Evolutionary conservation across 2,797 vertebrate genomes (phyloP).

Genomic region (Hippoglossus hippoglossus): DNA sequence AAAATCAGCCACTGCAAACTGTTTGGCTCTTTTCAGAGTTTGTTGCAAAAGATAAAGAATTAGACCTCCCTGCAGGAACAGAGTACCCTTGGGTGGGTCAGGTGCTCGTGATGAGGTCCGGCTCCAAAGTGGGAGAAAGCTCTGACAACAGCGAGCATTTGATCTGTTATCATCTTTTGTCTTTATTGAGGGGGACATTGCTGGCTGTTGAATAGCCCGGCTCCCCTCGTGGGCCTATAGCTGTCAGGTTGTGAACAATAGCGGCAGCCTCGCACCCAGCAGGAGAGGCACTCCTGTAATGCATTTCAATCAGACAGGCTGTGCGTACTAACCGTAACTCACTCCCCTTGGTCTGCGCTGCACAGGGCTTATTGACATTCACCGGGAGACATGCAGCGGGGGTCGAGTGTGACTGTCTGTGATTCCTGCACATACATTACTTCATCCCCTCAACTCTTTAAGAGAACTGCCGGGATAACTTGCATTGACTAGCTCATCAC

Average conservation of each 20-base stretch:
- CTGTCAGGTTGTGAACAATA: conserved; percentile 76
- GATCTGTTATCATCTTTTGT: conserved; percentile 72
- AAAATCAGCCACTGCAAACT: conserved; percentile 52
- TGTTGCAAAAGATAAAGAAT: conserved; percentile 24
- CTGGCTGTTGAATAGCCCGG: conserved; percentile 53
- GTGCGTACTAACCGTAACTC: conserved; percentile 74
- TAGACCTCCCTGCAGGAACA: conserved; percentile 26
- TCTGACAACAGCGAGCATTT: conserved; percentile 56
- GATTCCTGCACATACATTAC: conserved; percentile 72
- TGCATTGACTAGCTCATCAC: conserved; percentile 72
- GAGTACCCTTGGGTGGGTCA: conserved; percentile 52
- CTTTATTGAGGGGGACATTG: conserved; percentile 58
- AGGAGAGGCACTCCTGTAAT: conserved; percentile 74
- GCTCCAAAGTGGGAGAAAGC: conserved; percentile 49
- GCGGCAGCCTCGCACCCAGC: conserved; percentile 67
- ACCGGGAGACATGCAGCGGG: conserved; percentile 47
- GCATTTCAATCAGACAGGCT: conserved; percentile 77
- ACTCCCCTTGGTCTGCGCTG: conserved; percentile 53
- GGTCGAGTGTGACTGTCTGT: conserved; percentile 59
- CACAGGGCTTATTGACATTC: conserved; percentile 67
- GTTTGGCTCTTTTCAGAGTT: conserved; percentile 56
- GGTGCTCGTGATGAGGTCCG: conserved; percentile 42
- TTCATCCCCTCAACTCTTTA: conserved; percentile 66
- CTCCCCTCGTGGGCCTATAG: conserved; percentile 58
- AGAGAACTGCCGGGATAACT: conserved; percentile 35